phyloP scores from a whole-genome alignment of 2,888 invertebrate genomes.

The Dinocampus coccinellae region DNA sequence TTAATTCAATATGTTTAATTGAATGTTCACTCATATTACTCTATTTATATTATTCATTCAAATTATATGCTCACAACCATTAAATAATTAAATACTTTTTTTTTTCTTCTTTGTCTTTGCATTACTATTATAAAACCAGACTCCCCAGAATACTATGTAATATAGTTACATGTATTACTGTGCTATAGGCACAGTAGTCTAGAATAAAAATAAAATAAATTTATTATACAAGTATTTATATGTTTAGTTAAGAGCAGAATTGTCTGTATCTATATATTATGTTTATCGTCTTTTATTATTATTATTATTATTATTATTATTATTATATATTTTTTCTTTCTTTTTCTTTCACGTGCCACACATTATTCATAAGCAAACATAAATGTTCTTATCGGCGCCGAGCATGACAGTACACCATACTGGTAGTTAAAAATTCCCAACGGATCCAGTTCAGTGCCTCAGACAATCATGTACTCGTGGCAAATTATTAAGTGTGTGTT shows the following conservation, averaged over 20 bases:
- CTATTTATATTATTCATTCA: not conserved
- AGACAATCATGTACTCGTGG: conserved; percentile 17
- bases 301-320: too few relatives aligned
- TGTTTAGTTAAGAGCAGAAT: not conserved
- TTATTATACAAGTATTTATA: not conserved
- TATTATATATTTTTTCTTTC: not conserved
- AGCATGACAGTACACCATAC: conserved; percentile 7
- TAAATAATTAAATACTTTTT: not conserved
- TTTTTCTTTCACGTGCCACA: conserved; percentile 4
- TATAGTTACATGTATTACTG: too few relatives aligned
- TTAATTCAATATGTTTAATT: not conserved
- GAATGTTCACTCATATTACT: not conserved
- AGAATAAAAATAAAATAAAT: not conserved
- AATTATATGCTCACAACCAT: not conserved
- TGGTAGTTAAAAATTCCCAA: conserved; percentile 19
- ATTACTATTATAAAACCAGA: not conserved
- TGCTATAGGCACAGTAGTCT: too few relatives aligned
- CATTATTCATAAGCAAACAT: conserved; percentile 21
- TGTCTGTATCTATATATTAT: not conserved
- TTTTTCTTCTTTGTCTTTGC: not conserved
- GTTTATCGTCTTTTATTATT: not conserved
- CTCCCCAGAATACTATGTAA: not conserved
- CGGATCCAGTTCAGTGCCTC: conserved; percentile 17
- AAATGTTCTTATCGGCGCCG: conserved; percentile 27
- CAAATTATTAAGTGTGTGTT: not conserved